Conservation (phyloP, 1,140 invertebrate species). For the Drosophila orena region DNA sequence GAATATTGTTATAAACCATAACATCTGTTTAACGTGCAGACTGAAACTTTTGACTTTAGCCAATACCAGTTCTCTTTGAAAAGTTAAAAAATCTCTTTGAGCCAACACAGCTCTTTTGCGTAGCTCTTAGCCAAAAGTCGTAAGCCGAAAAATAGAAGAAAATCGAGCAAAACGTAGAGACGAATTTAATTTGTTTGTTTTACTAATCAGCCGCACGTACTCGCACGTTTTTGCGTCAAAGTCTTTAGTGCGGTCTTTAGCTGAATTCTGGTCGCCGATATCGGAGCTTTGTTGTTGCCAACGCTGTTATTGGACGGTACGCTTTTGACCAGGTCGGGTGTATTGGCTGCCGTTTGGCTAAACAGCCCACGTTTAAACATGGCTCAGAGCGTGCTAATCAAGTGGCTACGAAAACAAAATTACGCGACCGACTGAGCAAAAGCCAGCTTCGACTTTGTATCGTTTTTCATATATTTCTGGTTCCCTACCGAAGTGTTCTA, state of each 20-base stretch:
- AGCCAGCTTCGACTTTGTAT: constrained; percentile 48
- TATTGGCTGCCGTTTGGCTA: constrained; percentile 62
- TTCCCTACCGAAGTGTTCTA: not conserved
- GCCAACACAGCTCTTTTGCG: constrained; percentile 17
- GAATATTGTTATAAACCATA: not conserved
- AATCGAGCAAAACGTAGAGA: constrained; percentile 32
- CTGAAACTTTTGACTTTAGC: not conserved
- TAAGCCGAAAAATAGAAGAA: constrained; percentile 21
- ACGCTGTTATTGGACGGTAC: constrained; percentile 19
- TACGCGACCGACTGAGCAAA: constrained; percentile 73
- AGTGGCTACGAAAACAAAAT: constrained; percentile 69
- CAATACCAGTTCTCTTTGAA: constrained; percentile 13
- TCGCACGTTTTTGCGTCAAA: constrained; percentile 69
- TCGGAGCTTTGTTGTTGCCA: constrained; percentile 34
- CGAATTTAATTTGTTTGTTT: constrained; percentile 79
- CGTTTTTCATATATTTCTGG: constrained; percentile 1
- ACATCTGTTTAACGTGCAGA: not conserved
- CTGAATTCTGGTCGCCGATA: constrained; percentile 51
- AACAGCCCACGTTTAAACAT: constrained; percentile 78
- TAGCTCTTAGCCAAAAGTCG: constrained; percentile 35
- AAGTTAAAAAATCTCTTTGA: constrained; percentile 29
- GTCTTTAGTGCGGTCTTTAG: constrained; percentile 66
- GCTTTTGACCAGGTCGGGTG: constrained; percentile 22
- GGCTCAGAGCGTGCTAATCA: constrained; percentile 79
- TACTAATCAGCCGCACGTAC: constrained; percentile 79